Percentiles rank a stretch among this genome's conserved stretches.
phyloP scores from a whole-genome alignment of 1,140 invertebrate species.

The Bombus fervidus region DNA sequence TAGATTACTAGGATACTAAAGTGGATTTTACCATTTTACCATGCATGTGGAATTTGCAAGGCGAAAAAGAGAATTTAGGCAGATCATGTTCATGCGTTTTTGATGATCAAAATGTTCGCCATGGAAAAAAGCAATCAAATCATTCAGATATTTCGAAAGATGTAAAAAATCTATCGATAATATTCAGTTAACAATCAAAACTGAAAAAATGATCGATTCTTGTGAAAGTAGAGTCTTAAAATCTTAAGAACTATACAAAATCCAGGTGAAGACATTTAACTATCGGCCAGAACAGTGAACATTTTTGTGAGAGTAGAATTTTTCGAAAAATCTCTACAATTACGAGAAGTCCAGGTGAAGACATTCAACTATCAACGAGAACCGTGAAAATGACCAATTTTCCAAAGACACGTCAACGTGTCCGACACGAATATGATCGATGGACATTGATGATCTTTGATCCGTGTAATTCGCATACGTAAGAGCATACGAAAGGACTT shows the following conservation, averaged over 20 bases:
- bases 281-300: neutral
- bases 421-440: slow-evolving; percentile 64
- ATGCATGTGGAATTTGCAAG: too few relatives aligned
- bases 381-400: neutral
- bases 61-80: neutral
- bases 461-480: slow-evolving; percentile 73
- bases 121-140: too few relatives aligned
- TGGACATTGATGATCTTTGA: slow-evolving; percentile 70
- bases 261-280: neutral
- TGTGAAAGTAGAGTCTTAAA: neutral
- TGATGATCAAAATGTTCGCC: too few relatives aligned
- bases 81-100: neutral
- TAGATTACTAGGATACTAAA: neutral
- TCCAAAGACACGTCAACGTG: slow-evolving; percentile 11
- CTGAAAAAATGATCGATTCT: neutral
- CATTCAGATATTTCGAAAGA: too few relatives aligned
- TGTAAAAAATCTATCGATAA: too few relatives aligned
- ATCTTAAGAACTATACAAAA: too few relatives aligned
- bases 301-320: neutral
- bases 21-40: neutral
- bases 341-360: neutral
- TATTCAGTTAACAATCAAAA: too few relatives aligned
- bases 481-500: slow-evolving; percentile 66
- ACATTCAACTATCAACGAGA: too few relatives aligned
- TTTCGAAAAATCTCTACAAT: neutral